Evolutionary conservation across 1,140 invertebrate species (phyloP), one percentile per base, ranked within the genome.

Genomic region (Caenorhabditis inopinata): DNA sequence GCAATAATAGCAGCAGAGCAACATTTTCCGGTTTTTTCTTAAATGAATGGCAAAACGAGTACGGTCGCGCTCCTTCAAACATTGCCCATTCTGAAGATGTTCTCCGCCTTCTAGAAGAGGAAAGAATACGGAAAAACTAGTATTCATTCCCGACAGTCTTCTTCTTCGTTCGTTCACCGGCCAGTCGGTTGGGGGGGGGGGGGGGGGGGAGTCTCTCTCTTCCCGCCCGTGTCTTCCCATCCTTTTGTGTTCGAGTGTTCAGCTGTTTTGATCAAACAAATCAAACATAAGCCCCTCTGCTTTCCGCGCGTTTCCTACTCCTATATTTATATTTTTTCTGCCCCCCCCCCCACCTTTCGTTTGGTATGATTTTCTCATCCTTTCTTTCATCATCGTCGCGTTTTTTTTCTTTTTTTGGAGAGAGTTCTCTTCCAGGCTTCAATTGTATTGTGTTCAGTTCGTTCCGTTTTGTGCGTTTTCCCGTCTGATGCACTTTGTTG

Each of bases 261-360:
- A 75, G 73, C 73, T 75, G 73, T 75, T 49, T 46, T 75, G 53
- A n/a, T n/a, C n/a, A n/a, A n/a, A n/a, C 35, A 58, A 47, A 78
- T 38, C 53, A 68, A 68, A 68, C 58, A 68, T 32, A 68, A 68
- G 58, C 58, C 58, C 38, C 12, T 68, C n/a, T n/a, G n/a, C n/a
- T n/a, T n/a, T n/a, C 32, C 32, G 58, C 58, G 58, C 58, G 32
- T 68, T 68, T 29, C 38, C 21, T 29, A 29, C n/a, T 9, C 32
- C 32, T 12, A 29, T 68, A 14, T 42, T 21, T n/a, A n/a, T n/a
- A n/a, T n/a, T n/a, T n/a, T n/a, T n/a, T n/a, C n/a, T n/a, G n/a
- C 14, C 18, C 3, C n/a, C 27, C 32, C n/a, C 38, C 32, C 29
- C 3, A 29, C 12, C 38, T 62, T 38, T 32, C 38, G 9, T 38